Base-by-base conservation (phyloP, 2,888 invertebrate genomes). In the Melinopterus prodromus region DNA sequence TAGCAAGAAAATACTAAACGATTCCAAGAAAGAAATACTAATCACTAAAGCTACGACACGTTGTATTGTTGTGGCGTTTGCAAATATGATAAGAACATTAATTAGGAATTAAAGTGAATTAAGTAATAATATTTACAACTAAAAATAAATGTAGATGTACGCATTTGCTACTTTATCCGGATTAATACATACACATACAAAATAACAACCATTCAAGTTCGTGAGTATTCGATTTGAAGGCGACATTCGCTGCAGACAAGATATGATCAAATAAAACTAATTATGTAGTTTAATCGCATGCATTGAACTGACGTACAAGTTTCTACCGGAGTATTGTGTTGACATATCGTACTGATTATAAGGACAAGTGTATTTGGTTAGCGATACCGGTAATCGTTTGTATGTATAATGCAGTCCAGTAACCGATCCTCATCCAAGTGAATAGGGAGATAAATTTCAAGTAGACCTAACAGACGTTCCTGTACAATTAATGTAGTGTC, bases 321-420 rank as follows among this genome's bases (percentile, higher is more conserved):
- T 53, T 12, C 53, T 53, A 53, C 53, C 53, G 53, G 53, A 53
- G 53, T 53, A 53, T 53, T 53, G 53, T 53, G 74, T 37, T 74
- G 74, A 74, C 74, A 36, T 74, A 74, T 74, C 35, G 35, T 37
- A 37, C n/a, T 37, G 74, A 74, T 74, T 74, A 74, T 74, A 74
- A 74, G 37, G 36, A 74, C 74, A 74, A 74, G 74, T 74, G 74
- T 74, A 74, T 74, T 74, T 74, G 37, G 36, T 37, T 74, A 74
- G 37, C 74, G 74, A 53, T 53, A 53, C 53, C 12, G 53, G 53
- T 53, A 53, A 53, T 53, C 53, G 12, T 53, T 26, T 26, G 2
- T 26, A 26, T 9, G 53, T 53, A 53, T 53, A 53, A 26, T 4
- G 53, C 53, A 53, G 53, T 53, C 53, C 53, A 53, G 53, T 53